Evolutionary conservation across 1,140 invertebrate species (phyloP).

Genomic region (Sinella curviseta): DNA sequence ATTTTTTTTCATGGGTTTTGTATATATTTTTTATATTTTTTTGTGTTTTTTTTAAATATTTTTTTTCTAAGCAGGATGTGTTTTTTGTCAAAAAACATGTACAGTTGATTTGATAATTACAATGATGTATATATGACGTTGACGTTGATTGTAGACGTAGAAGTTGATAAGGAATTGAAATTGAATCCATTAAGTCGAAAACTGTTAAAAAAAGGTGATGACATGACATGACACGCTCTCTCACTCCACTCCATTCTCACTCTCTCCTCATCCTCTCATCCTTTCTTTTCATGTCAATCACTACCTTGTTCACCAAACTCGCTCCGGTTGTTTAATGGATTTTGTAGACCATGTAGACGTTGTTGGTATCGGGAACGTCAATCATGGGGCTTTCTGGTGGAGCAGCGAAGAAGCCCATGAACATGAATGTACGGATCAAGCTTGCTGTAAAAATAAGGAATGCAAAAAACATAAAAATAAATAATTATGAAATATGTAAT

Average conservation of each 20-base stretch:
- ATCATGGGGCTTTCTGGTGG: constrained; percentile 77
- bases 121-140: too few species aligned
- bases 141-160: too few species aligned
- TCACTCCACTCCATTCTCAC: too few species aligned
- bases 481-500: neutral
- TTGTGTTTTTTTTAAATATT: neutral
- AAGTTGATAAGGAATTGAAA: too few species aligned
- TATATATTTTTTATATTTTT: neutral
- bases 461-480: constrained; percentile 40
- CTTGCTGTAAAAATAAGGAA: constrained; percentile 66
- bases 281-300: neutral
- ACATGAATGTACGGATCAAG: constrained; percentile 92
- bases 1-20: neutral
- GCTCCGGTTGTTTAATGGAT: constrained; percentile 53
- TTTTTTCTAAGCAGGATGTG: neutral
- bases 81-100: too few species aligned
- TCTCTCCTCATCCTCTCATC: neutral
- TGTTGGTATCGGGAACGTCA: constrained; percentile 63
- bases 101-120: too few species aligned
- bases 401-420: constrained; percentile 85
- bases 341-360: constrained; percentile 77
- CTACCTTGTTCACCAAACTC: neutral
- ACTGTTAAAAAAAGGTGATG: too few species aligned
- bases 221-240: too few species aligned
- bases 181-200: too few species aligned